These are phyloP conservation scores for Galaxea fascicularis DNA, from an alignment of 92 coral and sea anemone species.

Conservation along the genomic window DNA sequence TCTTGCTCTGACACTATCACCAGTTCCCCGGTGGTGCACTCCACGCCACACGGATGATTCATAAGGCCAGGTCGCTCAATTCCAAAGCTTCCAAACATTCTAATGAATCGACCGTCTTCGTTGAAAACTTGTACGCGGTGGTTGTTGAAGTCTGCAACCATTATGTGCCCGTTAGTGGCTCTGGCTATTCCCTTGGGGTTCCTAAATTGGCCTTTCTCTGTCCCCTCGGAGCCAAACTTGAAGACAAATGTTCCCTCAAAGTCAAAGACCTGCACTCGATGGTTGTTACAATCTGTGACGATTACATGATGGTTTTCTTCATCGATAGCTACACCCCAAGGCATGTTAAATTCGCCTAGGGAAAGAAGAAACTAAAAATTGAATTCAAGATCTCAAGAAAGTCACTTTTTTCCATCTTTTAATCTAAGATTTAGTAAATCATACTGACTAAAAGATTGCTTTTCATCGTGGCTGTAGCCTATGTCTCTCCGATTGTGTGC, in stretches of 20 bases:
- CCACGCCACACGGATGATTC: constrained; percentile 95
- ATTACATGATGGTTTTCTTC: constrained; percentile 86
- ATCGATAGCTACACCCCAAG: constrained; percentile 94
- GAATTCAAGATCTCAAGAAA: neutral
- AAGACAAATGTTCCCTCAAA: constrained; percentile 88
- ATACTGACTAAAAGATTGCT: too few relatives aligned
- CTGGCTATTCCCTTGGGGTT: constrained; percentile 90
- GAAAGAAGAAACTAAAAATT: neutral
- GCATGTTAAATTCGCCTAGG: constrained; percentile 85
- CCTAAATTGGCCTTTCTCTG: constrained; percentile 88
- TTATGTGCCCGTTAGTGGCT: constrained; percentile 83
- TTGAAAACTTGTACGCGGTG: constrained; percentile 93
- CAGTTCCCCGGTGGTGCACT: constrained; percentile 84
- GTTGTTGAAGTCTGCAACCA: constrained; percentile 93
- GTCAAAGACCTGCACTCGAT: constrained; percentile 95
- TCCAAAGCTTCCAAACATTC: constrained; percentile 85
- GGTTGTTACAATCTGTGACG: constrained; percentile 92
- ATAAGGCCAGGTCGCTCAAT: constrained; percentile 75
- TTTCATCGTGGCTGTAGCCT: too few relatives aligned
- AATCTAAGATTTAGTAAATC: too few relatives aligned
- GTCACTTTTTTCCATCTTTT: neutral
- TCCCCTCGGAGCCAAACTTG: constrained; percentile 89
- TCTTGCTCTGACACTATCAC: constrained; percentile 94
- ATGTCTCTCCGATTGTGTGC: too few relatives aligned
- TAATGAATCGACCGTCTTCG: constrained; percentile 92